phyloP scores from a whole-genome alignment of 2,888 invertebrate species.

The Ypsolopha sequella region DNA sequence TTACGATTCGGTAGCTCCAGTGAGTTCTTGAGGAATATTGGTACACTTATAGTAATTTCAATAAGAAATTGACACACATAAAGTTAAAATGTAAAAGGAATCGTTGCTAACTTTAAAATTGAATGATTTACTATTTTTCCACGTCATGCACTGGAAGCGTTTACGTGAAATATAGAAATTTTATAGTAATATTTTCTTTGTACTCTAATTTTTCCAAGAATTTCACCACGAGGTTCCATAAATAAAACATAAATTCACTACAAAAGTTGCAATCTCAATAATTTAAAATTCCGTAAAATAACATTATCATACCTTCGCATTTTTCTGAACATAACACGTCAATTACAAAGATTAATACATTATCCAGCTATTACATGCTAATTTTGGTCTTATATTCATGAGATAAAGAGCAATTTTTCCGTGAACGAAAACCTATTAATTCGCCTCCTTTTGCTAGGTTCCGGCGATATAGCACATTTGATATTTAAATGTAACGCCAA shows the following conservation, averaged over 20 bases:
- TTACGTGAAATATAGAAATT: too few relatives aligned
- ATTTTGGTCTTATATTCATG: not conserved
- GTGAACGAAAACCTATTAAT: slow-evolving; percentile 3
- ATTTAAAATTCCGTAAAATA: not conserved
- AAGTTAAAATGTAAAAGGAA: too few relatives aligned
- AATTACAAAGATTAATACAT: not conserved
- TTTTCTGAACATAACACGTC: not conserved
- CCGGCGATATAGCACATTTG: slow-evolving; percentile 6
- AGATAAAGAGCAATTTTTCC: not conserved
- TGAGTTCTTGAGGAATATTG: too few relatives aligned
- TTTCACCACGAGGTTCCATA: not conserved
- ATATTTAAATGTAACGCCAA: slow-evolving; percentile 7
- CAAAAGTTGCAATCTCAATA: not conserved
- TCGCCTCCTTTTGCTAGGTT: not conserved
- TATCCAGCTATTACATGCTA: not conserved
- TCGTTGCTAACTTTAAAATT: too few relatives aligned
- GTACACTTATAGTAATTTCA: too few relatives aligned
- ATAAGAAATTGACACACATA: too few relatives aligned
- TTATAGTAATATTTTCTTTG: not conserved
- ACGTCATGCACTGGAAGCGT: too few relatives aligned
- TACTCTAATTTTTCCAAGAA: not conserved
- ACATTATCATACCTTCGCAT: not conserved
- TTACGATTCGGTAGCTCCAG: too few relatives aligned
- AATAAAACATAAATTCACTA: not conserved
- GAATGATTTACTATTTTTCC: too few relatives aligned